Evolutionary conservation across 1,140 invertebrate species (phyloP), one percentile per base, ranked within the genome.

Genomic region (Drosophila oshimai): DNA sequence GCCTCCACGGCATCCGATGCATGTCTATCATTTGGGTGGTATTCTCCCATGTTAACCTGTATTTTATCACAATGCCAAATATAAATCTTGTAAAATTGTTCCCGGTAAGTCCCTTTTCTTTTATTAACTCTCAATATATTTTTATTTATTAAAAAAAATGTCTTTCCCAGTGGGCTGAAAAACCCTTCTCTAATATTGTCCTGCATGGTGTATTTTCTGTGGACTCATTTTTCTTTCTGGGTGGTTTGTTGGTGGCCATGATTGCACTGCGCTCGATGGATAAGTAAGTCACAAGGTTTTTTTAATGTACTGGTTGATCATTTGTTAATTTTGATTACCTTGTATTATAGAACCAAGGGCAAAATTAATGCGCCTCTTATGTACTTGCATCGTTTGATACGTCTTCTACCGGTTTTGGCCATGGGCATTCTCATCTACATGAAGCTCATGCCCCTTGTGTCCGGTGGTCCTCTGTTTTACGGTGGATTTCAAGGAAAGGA

Each of bases 221-320:
- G 4, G 95, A 95, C 69, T 94, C 93, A 6, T 95, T 95, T 88
- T 91, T 95, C 22, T 91, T 95, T 34, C 76, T 95, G 1, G 94
- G 94, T 78, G 94, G 94, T 2, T 93, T 95, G 69, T 91, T 95
- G 26, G 93, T 95, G 71, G 92, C 92, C 60, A 92, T 93, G 61
- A 91, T 94, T 26, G 81, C 94, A 0, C 89, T 95, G n/a, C 91
- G 93, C 10, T 93, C 94, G 73, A 89, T 95, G 39, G 94, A 95
- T 41, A 92, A 93, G 83, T 92, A 92, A 81, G 93, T 3, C 2
- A 4, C 2, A 26, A 28, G 10, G 3, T 0, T 3, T 18, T 17
- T 37, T 17, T 7, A 37, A 3, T 17, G n/a, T n/a, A n/a, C n/a
- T n/a, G n/a, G n/a, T n/a, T 7, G 13, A n/a, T 4, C 4, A 6